Evolutionary conservation across 2,113 vertebrate species (phyloP).

Genomic region (Vicugna pacos): DNA sequence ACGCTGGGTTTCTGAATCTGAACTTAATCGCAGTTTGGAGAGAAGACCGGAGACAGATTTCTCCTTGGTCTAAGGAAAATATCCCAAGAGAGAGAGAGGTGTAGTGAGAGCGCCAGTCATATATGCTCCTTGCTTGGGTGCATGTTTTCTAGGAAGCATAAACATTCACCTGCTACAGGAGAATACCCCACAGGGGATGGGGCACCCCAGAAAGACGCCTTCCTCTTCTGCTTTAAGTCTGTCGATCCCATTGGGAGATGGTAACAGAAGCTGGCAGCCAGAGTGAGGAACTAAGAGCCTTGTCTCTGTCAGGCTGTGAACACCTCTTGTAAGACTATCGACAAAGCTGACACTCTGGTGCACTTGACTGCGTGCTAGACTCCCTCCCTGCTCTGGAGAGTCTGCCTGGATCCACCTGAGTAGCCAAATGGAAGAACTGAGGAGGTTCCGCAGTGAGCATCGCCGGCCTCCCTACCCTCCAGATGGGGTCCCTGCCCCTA

Average conservation of each 20-base stretch:
- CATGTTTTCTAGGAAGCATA: not conserved
- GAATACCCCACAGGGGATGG: not conserved
- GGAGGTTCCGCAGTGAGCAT: not conserved
- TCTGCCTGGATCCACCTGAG: not conserved
- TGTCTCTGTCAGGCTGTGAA: not conserved
- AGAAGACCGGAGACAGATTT: not conserved
- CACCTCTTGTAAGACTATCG: not conserved
- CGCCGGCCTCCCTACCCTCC: not conserved
- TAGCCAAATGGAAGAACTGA: not conserved
- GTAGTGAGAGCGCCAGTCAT: not conserved
- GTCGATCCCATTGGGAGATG: not conserved
- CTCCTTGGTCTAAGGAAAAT: not conserved
- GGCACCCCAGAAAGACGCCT: not conserved
- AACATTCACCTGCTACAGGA: not conserved
- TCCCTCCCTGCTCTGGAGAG: not conserved
- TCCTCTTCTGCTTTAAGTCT: not conserved
- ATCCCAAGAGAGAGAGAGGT: not conserved
- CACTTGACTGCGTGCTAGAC: not conserved
- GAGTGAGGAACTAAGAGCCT: not conserved
- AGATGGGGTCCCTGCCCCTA: not conserved
- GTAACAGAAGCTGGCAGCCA: constrained; percentile 17
- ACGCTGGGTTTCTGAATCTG: not conserved
- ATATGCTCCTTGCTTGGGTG: not conserved
- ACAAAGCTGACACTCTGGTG: not conserved
- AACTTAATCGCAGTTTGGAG: not conserved